phyloP scores from a whole-genome alignment of 1,140 invertebrate species.

The Andricus grossulariae region DNA sequence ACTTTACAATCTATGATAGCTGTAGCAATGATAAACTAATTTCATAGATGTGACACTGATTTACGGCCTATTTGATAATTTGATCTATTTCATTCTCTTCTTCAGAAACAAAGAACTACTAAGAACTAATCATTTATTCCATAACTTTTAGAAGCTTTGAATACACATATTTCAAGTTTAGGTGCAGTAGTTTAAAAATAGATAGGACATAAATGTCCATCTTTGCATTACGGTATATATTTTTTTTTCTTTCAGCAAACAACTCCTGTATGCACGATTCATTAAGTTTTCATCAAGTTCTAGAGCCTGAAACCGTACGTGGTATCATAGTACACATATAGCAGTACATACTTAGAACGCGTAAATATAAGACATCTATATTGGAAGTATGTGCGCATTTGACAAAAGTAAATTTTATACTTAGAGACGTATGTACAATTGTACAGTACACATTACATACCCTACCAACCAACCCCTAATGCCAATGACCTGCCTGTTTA shows the following conservation, averaged over 20 bases:
- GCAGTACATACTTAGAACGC: conserved; percentile 9
- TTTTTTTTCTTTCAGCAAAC: background rate
- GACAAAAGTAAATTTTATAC: conserved; percentile 25
- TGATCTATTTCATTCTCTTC: background rate
- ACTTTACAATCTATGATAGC: no score
- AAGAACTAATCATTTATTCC: no score
- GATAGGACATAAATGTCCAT: background rate
- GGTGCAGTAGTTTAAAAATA: background rate
- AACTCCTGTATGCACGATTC: background rate
- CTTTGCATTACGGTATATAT: conserved; percentile 1
- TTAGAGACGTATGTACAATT: background rate
- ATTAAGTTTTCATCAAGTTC: conserved; percentile 9
- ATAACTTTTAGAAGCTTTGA: background rate
- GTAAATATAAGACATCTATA: conserved; percentile 19
- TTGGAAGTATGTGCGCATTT: conserved; percentile 24
- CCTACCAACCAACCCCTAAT: conserved; percentile 63
- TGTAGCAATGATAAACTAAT: background rate
- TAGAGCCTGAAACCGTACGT: background rate
- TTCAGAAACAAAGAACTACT: background rate
- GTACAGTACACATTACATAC: conserved; percentile 52
- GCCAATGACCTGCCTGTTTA: conserved; percentile 67
- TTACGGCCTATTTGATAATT: background rate
- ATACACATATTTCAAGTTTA: background rate
- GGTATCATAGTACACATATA: background rate
- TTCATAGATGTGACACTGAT: background rate